Evolutionary conservation across 53 echinoderm and acorn worm species (phyloP), one percentile per base, ranked within the genome.

Genomic region (Actinopyga echinites): DNA sequence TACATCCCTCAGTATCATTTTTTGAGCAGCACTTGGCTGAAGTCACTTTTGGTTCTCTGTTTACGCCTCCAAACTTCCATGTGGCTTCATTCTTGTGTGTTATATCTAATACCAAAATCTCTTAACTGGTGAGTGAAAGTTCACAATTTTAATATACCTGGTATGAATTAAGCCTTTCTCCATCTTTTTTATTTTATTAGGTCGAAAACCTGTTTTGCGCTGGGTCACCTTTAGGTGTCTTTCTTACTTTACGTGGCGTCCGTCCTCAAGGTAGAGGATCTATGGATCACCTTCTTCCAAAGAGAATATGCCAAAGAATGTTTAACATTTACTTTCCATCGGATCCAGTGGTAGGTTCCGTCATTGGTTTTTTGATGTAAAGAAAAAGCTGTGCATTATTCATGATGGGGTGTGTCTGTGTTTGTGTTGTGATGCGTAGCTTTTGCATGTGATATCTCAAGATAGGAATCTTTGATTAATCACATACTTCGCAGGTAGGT

Each of bases 321-420:
- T 99, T 95, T 85, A 99, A 99, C 64, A 95, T 99, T 30, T 99
- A 99, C 81, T 92, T 89, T 45, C 99, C 99, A 31, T 84, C 95
- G n/a, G 99, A 99, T 69, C 99, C 99, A 45, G 93, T 99, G 74
- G 99, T 99, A 74, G 89, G 92, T 85, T 57, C 25, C 19, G 20
- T 57, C 11, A 54, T 54, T 10, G 55, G 19, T 10, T 19, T 12
- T 54, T 54, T 54, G 11, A 54, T 10, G 55, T 10, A 54, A 54
- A 11, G 10, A 54, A 54, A 12, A 54, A 54, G 11, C 55, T 54
- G 55, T 54, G 55, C 55, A 11, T 19, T 19, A 54, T 54, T 19
- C 19, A 54, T 54, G 55, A 12, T 19, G 55, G 12, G 22, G 11
- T 11, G 30, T 23, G 15, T 30, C 15, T 29, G 22, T 17, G 10